A percentile compares a stretch with the other conserved stretches of the same genome.
phyloP scores from a whole-genome alignment of 1,140 invertebrate species.

The Procambarus virginalis region DNA sequence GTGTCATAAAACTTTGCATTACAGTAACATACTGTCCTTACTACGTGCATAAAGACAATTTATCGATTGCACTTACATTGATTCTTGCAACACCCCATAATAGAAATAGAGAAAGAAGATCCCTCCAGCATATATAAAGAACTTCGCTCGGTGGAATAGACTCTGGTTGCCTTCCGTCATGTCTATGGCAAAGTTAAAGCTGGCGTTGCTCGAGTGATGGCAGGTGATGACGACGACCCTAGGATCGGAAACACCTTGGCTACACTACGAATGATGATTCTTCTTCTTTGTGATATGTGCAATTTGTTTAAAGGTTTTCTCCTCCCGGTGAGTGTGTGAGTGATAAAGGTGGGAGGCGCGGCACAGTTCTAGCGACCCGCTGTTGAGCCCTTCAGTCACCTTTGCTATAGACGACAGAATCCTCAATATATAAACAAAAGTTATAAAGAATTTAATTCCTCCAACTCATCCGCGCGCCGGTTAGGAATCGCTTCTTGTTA shows the following conservation, averaged over 20 bases:
- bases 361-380: background rate
- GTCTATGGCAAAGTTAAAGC: too few species aligned
- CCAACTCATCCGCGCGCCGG: background rate
- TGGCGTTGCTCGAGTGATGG: background rate
- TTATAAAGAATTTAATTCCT: background rate
- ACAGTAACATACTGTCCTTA: too few species aligned
- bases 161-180: background rate
- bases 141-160: conserved; percentile 26
- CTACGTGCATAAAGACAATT: too few species aligned
- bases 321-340: too few species aligned
- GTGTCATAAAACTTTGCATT: too few species aligned
- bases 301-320: too few species aligned
- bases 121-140: conserved; percentile 25
- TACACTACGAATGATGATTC: background rate
- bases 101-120: conserved; percentile 48
- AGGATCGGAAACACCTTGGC: background rate
- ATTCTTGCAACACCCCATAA: conserved; percentile 37
- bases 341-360: background rate
- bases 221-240: too few species aligned
- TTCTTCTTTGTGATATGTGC: background rate
- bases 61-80: conserved; percentile 20
- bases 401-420: background rate
- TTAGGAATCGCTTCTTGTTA: background rate
- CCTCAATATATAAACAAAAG: background rate
- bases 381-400: background rate